Evolutionary conservation across 2,113 vertebrate genomes (phyloP), one percentile per base, ranked within the genome.

Genomic region (Bujurquina vittata): DNA sequence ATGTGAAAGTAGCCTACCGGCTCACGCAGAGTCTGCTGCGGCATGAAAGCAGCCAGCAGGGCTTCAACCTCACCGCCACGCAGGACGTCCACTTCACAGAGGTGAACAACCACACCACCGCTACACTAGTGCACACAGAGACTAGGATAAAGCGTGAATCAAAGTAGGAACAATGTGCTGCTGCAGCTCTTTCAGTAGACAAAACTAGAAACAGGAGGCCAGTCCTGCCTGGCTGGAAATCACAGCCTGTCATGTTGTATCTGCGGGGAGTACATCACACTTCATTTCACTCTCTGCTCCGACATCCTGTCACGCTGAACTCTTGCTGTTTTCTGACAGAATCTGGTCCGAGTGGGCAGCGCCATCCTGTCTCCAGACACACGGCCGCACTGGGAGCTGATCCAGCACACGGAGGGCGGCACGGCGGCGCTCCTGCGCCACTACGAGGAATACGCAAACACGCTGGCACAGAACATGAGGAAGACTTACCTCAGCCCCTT

Each of bases 401-500:
- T 99, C 95, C 98, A 99, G 95, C 96, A 97, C 93, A 94, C 96
- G 0, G 98, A 99, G 87, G 97, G 97, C 0, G 98, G 98, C 89
- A 98, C 97, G 0, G 97, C 97, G 0, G 95, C 95, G 11, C 93
- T 99, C 82, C 96, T 99, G 7, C 96, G 88, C 23, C 96, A 96
- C 92, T 98, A 97, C 0, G 97, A 99, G 93, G 97, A 97, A 52
- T 99, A 99, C 0, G 97, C 97, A 74, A 97, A 96, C 35, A 96
- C 96, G 0, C 95, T 99, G 92, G 98, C 98, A 0, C 96, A 96
- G 94, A 99, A 99, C 92, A 99, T 99, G 98, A 96, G 97, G 91
- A 97, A 97, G 94, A 99, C 98, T 7, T 99, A 99, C 94, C 97
- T 99, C 26, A 98, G 94, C 91, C 98, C 98, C 83, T 99, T 99